phyloP scores from a whole-genome alignment of 2,797 vertebrate species.

The Platalea minor region DNA sequence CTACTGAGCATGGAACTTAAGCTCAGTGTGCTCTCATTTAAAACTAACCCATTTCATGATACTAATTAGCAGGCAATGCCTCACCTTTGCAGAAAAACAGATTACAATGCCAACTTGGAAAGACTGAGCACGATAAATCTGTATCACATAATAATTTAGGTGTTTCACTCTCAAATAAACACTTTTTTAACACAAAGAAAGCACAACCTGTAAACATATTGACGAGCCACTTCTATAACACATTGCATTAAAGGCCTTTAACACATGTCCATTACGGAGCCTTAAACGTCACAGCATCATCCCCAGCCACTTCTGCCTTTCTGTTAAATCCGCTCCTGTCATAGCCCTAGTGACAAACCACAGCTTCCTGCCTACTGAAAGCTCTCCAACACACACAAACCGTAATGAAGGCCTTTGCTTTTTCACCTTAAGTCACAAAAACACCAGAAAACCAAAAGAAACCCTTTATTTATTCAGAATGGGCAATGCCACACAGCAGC shows the following conservation, averaged over 20 bases:
- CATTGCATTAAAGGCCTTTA: neutral
- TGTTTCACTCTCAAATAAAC: neutral
- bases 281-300: neutral
- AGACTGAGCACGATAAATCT: neutral
- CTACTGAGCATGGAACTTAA: neutral
- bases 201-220: neutral
- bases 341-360: neutral
- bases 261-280: neutral
- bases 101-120: neutral
- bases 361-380: neutral
- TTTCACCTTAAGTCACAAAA: neutral
- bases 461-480: neutral
- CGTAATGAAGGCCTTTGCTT: neutral
- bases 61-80: conserved; percentile 38
- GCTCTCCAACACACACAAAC: neutral
- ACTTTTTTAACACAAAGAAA: neutral
- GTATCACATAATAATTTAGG: neutral
- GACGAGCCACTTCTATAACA: neutral
- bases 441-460: neutral
- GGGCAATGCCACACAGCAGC: neutral
- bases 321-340: neutral
- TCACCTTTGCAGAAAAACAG: conserved; percentile 25
- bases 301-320: neutral
- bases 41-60: conserved; percentile 25
- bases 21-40: neutral